Evolutionary conservation across 2,888 invertebrate genomes (phyloP).

Genomic region (Eumacrocentrus americanus): DNA sequence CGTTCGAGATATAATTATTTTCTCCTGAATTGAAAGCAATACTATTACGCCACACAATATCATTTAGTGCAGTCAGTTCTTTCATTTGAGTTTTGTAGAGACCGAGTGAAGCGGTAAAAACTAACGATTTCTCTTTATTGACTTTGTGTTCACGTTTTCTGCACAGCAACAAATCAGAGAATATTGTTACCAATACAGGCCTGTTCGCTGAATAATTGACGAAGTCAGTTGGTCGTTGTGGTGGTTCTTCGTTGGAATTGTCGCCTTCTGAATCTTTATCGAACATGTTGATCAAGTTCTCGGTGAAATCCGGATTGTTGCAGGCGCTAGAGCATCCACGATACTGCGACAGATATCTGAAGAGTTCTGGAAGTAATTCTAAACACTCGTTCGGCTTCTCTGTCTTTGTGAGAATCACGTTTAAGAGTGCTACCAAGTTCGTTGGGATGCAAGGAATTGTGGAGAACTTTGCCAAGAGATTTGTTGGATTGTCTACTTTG

Average conservation of each 20-base stretch:
- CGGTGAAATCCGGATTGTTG: neutral
- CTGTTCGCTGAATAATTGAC: constrained; percentile 20
- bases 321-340: neutral
- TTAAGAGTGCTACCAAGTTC: constrained; percentile 45
- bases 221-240: neutral
- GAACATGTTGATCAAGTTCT: too few species aligned
- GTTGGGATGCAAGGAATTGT: constrained; percentile 50
- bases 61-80: constrained; percentile 64
- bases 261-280: too few species aligned
- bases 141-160: constrained; percentile 23
- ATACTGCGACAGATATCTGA: constrained; percentile 28
- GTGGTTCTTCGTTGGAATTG: too few species aligned
- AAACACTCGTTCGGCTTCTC: constrained; percentile 29
- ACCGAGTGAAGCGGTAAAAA: constrained; percentile 62
- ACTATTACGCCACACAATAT: constrained; percentile 70
- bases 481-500: neutral
- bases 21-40: constrained; percentile 63
- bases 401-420: constrained; percentile 27
- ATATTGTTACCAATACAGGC: constrained; percentile 18
- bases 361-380: constrained; percentile 42
- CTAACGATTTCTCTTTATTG: constrained; percentile 35
- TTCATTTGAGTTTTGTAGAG: constrained; percentile 63
- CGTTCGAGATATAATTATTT: constrained; percentile 57
- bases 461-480: constrained; percentile 37
- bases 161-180: constrained; percentile 1